Base-by-base conservation (phyloP, 2,113 vertebrate genomes). In the Chlorodrepanis virens region DNA sequence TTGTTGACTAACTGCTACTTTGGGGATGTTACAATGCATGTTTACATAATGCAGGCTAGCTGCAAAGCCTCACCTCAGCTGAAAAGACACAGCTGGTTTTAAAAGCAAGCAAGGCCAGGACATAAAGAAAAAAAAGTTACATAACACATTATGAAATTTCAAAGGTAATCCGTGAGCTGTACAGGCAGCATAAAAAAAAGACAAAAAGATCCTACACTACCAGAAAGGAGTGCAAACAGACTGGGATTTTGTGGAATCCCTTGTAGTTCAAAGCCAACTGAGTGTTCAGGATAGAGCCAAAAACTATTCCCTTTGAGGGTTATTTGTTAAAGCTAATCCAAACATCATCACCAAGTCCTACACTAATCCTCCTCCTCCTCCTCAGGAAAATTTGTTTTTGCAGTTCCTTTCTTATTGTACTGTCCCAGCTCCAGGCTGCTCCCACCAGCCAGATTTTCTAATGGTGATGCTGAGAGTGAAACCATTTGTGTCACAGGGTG, bases 21-120 rank as follows among this genome's bases (percentile, higher is more conserved):
- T 85, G 52, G 76, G 83, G 88, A 90, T 70, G 77, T 77, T 94
- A 94, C 50, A 95, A 86, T 95, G 24, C 33, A 4, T 86, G 89
- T 94, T 96, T 97, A 93, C 91, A 87, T 60, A 96, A 53, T 65
- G 69, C 56, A 90, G 63, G 47, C 49, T 94, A 14, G 33, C 57
- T 94, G 91, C 78, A 96, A 90, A 95, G 74, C 93, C 83, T 84
- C 33, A 50, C 76, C 69, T 72, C 1, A 0, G 61, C 57, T 96
- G 91, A 95, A 91, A 96, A 97, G 90, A 40, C 68, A 65, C 91
- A 96, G 83, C 64, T 96, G 94, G 59, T 67, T 96, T 91, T 63
- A 67, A 91, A 93, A 92, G 50, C 28, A 57, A 71, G 67, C 47
- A 59, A 60, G 60, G 29, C 71, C 52, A 56, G 79, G 42, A 50